These are phyloP conservation scores for Cephus runcator DNA, from an alignment of 2,888 invertebrate species.

Conservation along the genomic window DNA sequence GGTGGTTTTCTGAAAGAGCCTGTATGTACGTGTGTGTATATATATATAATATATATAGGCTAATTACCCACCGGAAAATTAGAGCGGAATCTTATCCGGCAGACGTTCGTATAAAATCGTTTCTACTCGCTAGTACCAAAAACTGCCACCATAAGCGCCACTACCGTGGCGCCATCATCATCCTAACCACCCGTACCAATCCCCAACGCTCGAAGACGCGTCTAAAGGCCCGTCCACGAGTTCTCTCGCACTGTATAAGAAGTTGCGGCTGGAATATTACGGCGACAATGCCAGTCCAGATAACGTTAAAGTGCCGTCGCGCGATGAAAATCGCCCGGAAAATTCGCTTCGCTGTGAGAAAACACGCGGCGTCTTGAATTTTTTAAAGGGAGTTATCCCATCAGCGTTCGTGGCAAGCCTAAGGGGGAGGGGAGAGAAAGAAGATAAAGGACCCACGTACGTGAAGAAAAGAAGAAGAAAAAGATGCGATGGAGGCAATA, in stretches of 20 bases:
- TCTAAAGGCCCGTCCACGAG: not conserved
- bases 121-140: not conserved
- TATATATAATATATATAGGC: not conserved
- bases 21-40: not conserved
- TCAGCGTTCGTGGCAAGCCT: not conserved
- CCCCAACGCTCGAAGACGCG: not conserved
- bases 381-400: conserved; percentile 25
- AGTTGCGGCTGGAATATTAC: not conserved
- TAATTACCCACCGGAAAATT: not conserved
- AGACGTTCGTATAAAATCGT: not conserved
- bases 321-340: not conserved
- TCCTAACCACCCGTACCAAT: not conserved
- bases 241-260: not conserved
- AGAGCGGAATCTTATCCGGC: not conserved
- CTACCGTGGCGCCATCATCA: not conserved
- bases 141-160: not conserved
- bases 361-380: conserved; percentile 25
- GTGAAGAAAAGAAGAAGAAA: not conserved
- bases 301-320: not conserved
- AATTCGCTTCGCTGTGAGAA: not conserved
- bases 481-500: not conserved
- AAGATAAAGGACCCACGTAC: not conserved
- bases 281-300: not conserved
- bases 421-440: not conserved
- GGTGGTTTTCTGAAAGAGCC: not conserved